Evolutionary conservation across 2,113 vertebrate species (phyloP).

Genomic region (Rhineura floridana): DNA sequence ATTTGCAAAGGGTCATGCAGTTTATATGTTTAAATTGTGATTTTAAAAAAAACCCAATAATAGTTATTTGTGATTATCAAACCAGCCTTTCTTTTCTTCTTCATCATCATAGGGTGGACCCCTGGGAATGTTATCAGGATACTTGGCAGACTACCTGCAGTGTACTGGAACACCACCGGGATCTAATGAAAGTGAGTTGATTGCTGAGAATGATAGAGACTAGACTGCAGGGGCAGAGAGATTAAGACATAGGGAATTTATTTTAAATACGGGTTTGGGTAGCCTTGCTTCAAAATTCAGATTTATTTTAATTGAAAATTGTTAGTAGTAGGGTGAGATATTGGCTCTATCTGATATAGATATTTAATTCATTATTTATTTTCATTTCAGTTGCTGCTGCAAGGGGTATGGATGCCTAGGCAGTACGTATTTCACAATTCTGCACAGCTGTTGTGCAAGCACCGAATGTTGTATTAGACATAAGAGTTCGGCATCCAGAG

Average conservation of each 20-base stretch:
- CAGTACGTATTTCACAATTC: too few relatives aligned
- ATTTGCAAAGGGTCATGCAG: neutral
- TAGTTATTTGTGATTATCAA: neutral
- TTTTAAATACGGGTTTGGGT: neutral
- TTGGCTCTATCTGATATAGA: neutral
- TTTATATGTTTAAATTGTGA: neutral
- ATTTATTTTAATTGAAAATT: neutral
- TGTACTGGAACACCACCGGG: slow-evolving; percentile 94
- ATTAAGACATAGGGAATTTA: neutral
- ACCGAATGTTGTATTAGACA: neutral
- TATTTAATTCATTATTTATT: neutral
- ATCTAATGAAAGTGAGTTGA: slow-evolving; percentile 94
- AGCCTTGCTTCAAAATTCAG: neutral
- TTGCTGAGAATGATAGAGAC: rapidly evolving
- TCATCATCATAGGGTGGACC: slow-evolving; percentile 87
- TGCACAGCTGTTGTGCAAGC: too few relatives aligned
- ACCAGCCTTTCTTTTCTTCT: neutral
- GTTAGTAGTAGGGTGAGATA: neutral
- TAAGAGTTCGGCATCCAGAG: neutral
- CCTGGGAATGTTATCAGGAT: slow-evolving; percentile 98
- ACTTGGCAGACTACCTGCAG: slow-evolving; percentile 98
- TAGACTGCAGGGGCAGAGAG: rapidly evolving
- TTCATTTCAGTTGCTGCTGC: neutral
- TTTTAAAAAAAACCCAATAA: neutral
- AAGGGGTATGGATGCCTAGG: neutral